These are phyloP conservation scores for Lithophane leautieri DNA, from an alignment of 2,888 invertebrate species.

Conservation along the genomic window DNA sequence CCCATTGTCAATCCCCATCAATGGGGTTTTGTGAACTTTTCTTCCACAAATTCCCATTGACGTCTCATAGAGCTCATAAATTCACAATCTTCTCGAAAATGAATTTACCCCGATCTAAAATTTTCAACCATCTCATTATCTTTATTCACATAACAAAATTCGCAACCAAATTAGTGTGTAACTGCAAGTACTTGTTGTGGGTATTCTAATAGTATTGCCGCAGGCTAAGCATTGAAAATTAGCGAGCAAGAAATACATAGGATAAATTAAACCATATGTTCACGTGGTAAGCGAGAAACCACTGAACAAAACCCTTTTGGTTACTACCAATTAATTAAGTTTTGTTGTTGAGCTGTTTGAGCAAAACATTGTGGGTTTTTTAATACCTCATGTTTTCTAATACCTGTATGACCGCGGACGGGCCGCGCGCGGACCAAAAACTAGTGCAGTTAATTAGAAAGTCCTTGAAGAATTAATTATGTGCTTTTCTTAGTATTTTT, in stretches of 20 bases:
- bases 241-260: not conserved
- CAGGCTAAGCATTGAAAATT: slow-evolving; percentile 27
- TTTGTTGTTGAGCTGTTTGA: not conserved
- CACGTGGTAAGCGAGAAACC: slow-evolving; percentile 7
- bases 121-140: too few species aligned
- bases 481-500: not conserved
- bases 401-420: too few species aligned
- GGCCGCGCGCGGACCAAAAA: too few species aligned
- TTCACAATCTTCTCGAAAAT: not conserved
- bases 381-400: not conserved
- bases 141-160: not conserved
- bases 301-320: not conserved
- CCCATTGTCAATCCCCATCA: too few species aligned
- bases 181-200: slow-evolving; percentile 5
- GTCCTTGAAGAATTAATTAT: too few species aligned
- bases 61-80: too few species aligned
- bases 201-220: slow-evolving; percentile 14
- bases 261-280: slow-evolving; percentile 34
- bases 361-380: slow-evolving; percentile 2
- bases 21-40: too few species aligned
- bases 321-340: slow-evolving; percentile 8
- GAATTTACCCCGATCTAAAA: not conserved
- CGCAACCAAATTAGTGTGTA: not conserved
- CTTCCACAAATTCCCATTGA: too few species aligned
- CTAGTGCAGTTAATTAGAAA: too few species aligned